Evolutionary conservation across 2,797 vertebrate species (phyloP).

Genomic region (Sebastes taczanowskii): DNA sequence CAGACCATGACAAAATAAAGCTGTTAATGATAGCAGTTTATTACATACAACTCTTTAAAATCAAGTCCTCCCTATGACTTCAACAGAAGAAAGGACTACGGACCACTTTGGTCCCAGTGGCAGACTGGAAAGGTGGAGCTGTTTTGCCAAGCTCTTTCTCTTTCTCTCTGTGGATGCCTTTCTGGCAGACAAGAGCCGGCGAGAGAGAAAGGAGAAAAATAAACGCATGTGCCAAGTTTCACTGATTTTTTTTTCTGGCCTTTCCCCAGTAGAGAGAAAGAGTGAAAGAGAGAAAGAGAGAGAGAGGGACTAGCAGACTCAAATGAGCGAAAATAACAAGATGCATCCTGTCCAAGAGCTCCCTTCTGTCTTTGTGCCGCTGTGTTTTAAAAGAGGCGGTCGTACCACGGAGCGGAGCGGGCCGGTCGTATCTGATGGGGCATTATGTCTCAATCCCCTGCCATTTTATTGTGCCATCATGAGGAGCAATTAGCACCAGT

Average conservation of each 20-base stretch:
- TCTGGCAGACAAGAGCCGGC: conserved; percentile 48
- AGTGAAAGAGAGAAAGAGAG: not conserved
- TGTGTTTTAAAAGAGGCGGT: conserved; percentile 32
- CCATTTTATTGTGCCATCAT: conserved; percentile 32
- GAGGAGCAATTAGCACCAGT: conserved; percentile 44
- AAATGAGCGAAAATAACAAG: conserved; percentile 70
- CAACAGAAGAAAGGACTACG: not conserved
- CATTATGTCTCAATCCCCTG: not conserved
- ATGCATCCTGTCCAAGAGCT: conserved; percentile 70
- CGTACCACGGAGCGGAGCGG: conserved; percentile 7
- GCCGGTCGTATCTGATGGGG: not conserved
- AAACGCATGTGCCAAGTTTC: conserved; percentile 54
- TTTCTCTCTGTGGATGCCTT: conserved; percentile 29
- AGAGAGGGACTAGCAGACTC: conserved; percentile 23
- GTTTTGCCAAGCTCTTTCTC: conserved; percentile 42
- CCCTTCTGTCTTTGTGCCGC: conserved; percentile 51
- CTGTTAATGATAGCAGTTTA: conserved; percentile 5
- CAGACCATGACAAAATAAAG: not conserved
- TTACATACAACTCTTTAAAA: not conserved
- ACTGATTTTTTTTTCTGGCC: conserved; percentile 62
- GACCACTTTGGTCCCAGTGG: conserved; percentile 27
- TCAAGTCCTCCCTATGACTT: not conserved
- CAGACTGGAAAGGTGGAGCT: conserved; percentile 53
- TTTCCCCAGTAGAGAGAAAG: conserved; percentile 45
- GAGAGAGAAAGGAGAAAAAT: conserved; percentile 32